A percentile compares a stretch with the other conserved stretches of the same genome.
Evolutionary conservation across 1,140 invertebrate species (phyloP).

Genomic region (Drosophila novamexicana): DNA sequence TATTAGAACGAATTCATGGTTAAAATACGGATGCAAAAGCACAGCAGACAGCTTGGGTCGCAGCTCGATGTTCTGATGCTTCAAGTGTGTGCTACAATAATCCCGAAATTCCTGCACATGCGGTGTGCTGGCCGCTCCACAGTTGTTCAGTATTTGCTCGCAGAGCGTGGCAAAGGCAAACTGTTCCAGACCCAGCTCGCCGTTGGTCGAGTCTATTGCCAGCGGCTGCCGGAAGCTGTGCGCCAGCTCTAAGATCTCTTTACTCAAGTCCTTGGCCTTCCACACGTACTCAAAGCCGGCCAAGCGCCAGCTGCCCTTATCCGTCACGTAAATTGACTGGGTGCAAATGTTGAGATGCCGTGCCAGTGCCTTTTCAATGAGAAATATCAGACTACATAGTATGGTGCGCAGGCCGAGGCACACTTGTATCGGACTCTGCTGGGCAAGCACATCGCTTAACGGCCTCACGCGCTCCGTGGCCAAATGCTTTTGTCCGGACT

Average conservation of each 20-base stretch:
- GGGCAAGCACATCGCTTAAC: constrained; percentile 87
- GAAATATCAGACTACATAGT: constrained; percentile 90
- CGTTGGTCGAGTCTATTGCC: constrained; percentile 85
- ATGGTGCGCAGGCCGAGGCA: constrained; percentile 92
- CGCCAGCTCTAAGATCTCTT: constrained; percentile 88
- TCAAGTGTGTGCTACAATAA: constrained; percentile 88
- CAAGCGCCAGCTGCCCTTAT: constrained; percentile 93
- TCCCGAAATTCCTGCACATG: constrained; percentile 88
- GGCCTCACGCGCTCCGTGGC: constrained; percentile 91
- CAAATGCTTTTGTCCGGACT: constrained; percentile 89
- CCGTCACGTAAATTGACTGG: constrained; percentile 91
- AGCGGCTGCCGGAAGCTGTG: constrained; percentile 87
- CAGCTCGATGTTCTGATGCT: constrained; percentile 86
- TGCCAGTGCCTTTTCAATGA: constrained; percentile 90
- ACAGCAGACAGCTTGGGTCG: constrained; percentile 88
- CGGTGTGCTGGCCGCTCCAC: constrained; percentile 78
- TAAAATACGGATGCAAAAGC: constrained; percentile 90
- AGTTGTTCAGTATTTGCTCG: constrained; percentile 89
- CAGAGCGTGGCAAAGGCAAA: constrained; percentile 92
- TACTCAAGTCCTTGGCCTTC: constrained; percentile 88
- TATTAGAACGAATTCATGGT: constrained; percentile 92
- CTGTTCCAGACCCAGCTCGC: constrained; percentile 88
- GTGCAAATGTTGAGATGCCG: constrained; percentile 93
- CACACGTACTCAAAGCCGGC: constrained; percentile 92
- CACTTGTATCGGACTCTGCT: constrained; percentile 89